phyloP scores from a whole-genome alignment of 2,888 invertebrate genomes.

The Torymus texanus region DNA sequence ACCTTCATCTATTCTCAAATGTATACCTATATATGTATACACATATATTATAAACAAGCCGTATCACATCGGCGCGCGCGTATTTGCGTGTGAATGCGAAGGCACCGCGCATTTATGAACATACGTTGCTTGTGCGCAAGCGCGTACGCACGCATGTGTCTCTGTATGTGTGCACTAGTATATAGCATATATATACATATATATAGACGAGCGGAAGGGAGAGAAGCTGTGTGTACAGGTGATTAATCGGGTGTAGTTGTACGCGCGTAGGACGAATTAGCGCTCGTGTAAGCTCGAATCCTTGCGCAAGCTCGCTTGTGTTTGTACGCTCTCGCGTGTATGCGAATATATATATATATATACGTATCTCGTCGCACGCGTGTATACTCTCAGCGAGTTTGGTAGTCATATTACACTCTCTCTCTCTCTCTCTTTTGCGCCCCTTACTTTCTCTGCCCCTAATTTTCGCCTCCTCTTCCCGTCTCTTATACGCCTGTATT shows the following conservation, averaged over 20 bases:
- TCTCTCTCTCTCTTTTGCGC: background rate
- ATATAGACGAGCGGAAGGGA: slow-evolving; percentile 1
- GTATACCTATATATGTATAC: no score
- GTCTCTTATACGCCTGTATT: background rate
- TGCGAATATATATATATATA: background rate
- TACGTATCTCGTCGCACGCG: no score
- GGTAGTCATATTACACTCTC: slow-evolving; percentile 17
- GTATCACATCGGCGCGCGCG: no score
- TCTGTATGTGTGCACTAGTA: background rate
- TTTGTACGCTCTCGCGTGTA: background rate
- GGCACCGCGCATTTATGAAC: no score
- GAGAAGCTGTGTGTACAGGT: slow-evolving; percentile 42
- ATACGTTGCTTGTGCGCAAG: background rate
- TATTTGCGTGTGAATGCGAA: no score
- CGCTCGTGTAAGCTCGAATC: slow-evolving; percentile 49
- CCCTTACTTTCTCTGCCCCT: slow-evolving; percentile 18
- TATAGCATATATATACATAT: background rate
- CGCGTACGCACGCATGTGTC: background rate
- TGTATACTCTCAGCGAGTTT: background rate
- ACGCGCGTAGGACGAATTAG: slow-evolving; percentile 44
- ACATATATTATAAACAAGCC: no score
- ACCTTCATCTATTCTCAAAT: no score
- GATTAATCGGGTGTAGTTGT: slow-evolving; percentile 49
- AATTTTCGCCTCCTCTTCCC: background rate
- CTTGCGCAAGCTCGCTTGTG: slow-evolving; percentile 29